A percentile compares a stretch with the other conserved stretches of the same genome.
phyloP scores from a whole-genome alignment of 2,888 invertebrate species.

The Danaus chrysippus region DNA sequence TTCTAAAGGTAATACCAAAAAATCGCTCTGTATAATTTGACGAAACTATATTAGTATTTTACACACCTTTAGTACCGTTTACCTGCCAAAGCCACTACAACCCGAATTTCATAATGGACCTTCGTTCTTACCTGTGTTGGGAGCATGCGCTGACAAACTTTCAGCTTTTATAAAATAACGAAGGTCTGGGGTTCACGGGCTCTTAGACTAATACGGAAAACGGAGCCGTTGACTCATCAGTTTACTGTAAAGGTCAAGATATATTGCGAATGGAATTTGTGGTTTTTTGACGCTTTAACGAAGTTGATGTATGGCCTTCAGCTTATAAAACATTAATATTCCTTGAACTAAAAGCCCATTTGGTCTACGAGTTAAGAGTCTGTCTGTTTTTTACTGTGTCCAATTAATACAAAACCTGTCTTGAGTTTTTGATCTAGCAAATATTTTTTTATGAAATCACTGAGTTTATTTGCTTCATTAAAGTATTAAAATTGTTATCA shows the following conservation, averaged over 20 bases:
- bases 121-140: too few relatives aligned
- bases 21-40: too few relatives aligned
- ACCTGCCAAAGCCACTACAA: too few relatives aligned
- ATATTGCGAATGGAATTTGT: constrained; percentile 27
- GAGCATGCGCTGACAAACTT: too few relatives aligned
- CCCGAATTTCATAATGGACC: too few relatives aligned
- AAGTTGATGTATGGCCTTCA: constrained; percentile 20
- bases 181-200: too few relatives aligned
- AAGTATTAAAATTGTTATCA: neutral
- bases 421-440: neutral
- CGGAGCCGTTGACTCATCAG: constrained; percentile 24
- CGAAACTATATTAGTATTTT: too few relatives aligned
- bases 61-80: too few relatives aligned
- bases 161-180: too few relatives aligned
- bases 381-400: constrained; percentile 2
- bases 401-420: constrained; percentile 1
- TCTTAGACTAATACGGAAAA: constrained; percentile 22
- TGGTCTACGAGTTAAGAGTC: neutral
- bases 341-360: constrained; percentile 17
- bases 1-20: too few relatives aligned
- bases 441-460: neutral
- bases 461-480: constrained; percentile 2
- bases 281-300: constrained; percentile 22
- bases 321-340: constrained; percentile 15
- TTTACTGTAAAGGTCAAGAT: constrained; percentile 25